Base-by-base conservation (phyloP, 2,113 vertebrate genomes). In the Periophthalmus modestus region DNA sequence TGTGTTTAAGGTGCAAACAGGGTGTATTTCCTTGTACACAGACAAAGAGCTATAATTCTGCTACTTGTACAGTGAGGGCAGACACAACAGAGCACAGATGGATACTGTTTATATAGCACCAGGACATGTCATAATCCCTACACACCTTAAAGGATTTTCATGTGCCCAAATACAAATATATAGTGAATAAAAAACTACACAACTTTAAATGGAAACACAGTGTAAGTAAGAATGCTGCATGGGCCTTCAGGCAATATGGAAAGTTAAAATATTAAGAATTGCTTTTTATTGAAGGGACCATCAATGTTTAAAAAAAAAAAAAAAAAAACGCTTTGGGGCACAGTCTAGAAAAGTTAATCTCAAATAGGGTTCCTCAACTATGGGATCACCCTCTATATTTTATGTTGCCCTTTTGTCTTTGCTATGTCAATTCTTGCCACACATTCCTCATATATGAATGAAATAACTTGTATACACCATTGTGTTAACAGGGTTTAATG, bases 401-500 rank as follows among this genome's bases (percentile, higher is more conserved):
- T n/a, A 54, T n/a, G 14, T 50, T n/a, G 19, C 5, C 18, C 5
- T 58, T 24, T 58, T 23, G 55, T 58, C n/a, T 23, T 58, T 15
- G 21, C 23, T 54, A 7, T 58, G 23, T 28, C 23, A 58, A 11
- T 58, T 24, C 2, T 13, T 58, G 24, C 21, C 21, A 28, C 28
- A 28, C 28, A 28, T 28, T 3, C 28, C 28, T 2, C 28, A 28
- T 28, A 28, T 43, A 43, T 43, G 10, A 43, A 9, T 43, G 14
- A 52, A 19, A 52, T 52, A 7, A 21, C 34, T 66, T n/a, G 9
- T 23, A 63, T 21, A 2, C 11, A 34, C 47, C 18, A 67, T 6
- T 68, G 11, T 73, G 68, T 81, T 2, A 0, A 21, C 88, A 98
- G 97, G 97, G 73, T 98, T 98, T 47, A 96, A 95, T 80, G 97